These are phyloP conservation scores for Spatula clypeata DNA, from an alignment of 2,797 vertebrate species.

Conservation along the genomic window DNA sequence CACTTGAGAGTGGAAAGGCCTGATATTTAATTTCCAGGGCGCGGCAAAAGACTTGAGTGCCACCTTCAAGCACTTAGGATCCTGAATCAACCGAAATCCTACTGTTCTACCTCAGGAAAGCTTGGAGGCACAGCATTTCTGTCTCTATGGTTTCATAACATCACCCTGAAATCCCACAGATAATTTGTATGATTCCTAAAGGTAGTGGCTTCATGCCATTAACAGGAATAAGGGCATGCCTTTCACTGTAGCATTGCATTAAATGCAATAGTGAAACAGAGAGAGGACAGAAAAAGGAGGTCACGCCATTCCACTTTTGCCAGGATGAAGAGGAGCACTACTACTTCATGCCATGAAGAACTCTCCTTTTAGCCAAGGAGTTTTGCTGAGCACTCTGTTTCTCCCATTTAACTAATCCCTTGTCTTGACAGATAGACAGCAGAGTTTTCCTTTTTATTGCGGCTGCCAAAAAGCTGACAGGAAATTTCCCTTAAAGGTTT, in stretches of 20 bases:
- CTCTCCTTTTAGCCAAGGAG: neutral
- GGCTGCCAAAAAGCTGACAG: neutral
- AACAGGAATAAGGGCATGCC: neutral
- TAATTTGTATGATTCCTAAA: neutral
- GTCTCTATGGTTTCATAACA: rapidly evolving
- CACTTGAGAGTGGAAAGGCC: neutral
- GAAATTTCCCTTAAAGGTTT: neutral
- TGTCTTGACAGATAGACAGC: neutral
- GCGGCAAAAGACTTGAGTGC: neutral
- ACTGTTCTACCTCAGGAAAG: neutral
- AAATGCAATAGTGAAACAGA: neutral
- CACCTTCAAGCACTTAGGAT: neutral
- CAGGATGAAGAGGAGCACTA: neutral
- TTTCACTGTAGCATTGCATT: neutral
- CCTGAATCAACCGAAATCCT: neutral
- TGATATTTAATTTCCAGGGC: neutral
- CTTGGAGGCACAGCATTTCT: neutral
- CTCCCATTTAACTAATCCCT: neutral
- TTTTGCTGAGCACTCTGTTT: neutral
- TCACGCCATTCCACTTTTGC: neutral
- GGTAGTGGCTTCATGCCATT: neutral
- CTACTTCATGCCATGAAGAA: neutral
- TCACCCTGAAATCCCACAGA: neutral
- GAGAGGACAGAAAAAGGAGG: neutral
- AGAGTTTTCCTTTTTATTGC: neutral